Conservation (phyloP, 92 coral and sea anemone genomes). For the Ricordea florida region DNA sequence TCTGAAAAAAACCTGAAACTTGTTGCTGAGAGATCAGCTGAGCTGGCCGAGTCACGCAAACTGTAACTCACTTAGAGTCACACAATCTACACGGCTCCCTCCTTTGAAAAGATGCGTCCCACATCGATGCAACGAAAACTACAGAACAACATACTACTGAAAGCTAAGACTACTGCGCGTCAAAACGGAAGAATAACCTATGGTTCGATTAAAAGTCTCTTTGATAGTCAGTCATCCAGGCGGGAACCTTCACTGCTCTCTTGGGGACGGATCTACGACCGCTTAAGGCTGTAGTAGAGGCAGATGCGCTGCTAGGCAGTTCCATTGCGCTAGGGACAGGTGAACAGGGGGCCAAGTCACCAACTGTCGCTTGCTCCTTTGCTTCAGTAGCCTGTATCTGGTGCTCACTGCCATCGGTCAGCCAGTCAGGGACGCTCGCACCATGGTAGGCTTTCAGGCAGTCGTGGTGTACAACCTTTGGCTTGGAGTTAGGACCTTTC, state of each 20-base stretch:
- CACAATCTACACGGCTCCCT: constrained; percentile 1
- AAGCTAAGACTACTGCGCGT: neutral
- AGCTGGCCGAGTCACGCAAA: too few species aligned
- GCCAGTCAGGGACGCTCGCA: constrained; percentile 4
- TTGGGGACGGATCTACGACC: too few species aligned
- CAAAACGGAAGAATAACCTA: neutral
- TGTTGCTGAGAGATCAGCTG: too few species aligned
- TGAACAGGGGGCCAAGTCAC: too few species aligned
- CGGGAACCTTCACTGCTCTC: too few species aligned
- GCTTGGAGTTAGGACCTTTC: constrained; percentile 14
- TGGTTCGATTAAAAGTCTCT: too few species aligned
- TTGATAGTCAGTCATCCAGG: too few species aligned
- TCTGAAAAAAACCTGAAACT: too few species aligned
- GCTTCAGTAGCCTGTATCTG: neutral
- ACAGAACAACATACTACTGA: neutral
- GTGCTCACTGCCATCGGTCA: neutral
- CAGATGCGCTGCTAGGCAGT: too few species aligned
- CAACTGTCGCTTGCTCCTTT: neutral
- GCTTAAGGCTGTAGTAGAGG: too few species aligned
- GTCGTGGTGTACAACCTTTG: constrained; percentile 39
- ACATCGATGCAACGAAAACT: neutral
- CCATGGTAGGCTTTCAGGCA: constrained; percentile 38
- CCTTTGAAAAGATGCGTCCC: constrained; percentile 4
- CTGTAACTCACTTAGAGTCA: too few species aligned
- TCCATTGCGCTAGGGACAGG: too few species aligned